Evolutionary conservation across 37 sponge, comb jelly and placozoan species (phyloP).

Genomic region (Lycopodina hypogea): DNA sequence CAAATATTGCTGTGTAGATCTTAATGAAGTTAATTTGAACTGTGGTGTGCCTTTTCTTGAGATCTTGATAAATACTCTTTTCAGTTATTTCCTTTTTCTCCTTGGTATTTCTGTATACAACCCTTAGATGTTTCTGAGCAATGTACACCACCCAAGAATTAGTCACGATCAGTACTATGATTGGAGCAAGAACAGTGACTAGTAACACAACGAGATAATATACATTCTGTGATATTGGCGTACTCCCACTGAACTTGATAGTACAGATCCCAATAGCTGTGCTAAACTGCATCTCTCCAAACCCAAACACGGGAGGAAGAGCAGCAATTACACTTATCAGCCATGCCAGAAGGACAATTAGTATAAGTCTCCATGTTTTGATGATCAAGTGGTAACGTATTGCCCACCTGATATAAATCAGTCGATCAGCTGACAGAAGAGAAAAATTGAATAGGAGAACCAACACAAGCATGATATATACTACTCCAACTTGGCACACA

Average conservation of each 20-base stretch:
- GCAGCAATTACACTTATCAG: constrained; percentile 6
- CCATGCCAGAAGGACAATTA: background rate
- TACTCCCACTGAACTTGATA: background rate
- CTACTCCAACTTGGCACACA: background rate
- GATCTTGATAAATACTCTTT: background rate
- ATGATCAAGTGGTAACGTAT: constrained; percentile 27
- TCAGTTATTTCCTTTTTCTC: background rate
- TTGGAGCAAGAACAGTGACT: constrained; percentile 30
- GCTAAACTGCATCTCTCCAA: constrained; percentile 22
- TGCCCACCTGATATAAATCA: constrained; percentile 29
- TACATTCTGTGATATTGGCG: constrained; percentile 7
- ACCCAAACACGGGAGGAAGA: constrained; percentile 32
- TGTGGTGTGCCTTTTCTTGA: background rate
- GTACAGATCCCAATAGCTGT: constrained; percentile 25
- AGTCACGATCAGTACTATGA: constrained; percentile 27
- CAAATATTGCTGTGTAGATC: background rate
- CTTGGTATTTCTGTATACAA: background rate
- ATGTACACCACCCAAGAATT: constrained; percentile 6
- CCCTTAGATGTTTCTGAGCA: background rate
- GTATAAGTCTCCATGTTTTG: background rate
- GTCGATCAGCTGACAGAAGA: constrained; percentile 46
- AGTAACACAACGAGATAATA: constrained; percentile 32
- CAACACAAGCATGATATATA: background rate
- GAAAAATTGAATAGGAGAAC: constrained; percentile 17
- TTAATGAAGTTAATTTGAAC: background rate